Conservation (phyloP, 2,888 invertebrate genomes). For the Camptogramma bilineatum region DNA sequence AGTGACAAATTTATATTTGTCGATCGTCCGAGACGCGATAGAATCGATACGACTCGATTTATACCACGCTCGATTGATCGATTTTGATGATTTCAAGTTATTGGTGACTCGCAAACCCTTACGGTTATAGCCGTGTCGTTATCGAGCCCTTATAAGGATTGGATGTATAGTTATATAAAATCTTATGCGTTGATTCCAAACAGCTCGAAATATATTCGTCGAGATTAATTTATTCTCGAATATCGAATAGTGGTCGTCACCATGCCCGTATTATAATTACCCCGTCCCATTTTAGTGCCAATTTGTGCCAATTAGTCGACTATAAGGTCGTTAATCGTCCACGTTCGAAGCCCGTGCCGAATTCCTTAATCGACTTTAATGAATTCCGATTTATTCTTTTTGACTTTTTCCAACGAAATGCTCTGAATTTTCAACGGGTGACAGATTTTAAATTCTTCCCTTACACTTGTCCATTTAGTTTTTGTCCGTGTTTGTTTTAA, state of each 20-base stretch:
- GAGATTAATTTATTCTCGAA: slow-evolving; percentile 43
- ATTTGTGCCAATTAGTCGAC: slow-evolving; percentile 68
- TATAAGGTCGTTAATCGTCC: slow-evolving; percentile 61
- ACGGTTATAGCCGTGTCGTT: slow-evolving; percentile 44
- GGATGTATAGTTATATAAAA: slow-evolving; percentile 40
- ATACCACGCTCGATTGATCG: slow-evolving; percentile 77
- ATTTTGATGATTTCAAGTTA: slow-evolving; percentile 77
- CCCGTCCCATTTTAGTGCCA: slow-evolving; percentile 62
- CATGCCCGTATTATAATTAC: slow-evolving; percentile 59
- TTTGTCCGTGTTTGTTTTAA: slow-evolving; percentile 73
- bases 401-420: slow-evolving; percentile 72
- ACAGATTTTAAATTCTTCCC: slow-evolving; percentile 84
- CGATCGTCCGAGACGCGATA: slow-evolving; percentile 77
- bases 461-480: slow-evolving; percentile 78
- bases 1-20: slow-evolving; percentile 85
- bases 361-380: slow-evolving; percentile 76
- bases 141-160: slow-evolving; percentile 36
- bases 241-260: slow-evolving; percentile 43
- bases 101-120: slow-evolving; percentile 55
- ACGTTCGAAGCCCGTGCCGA: slow-evolving; percentile 58
- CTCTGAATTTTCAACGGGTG: slow-evolving; percentile 80
- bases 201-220: slow-evolving; percentile 37
- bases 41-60: slow-evolving; percentile 80
- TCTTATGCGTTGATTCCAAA: slow-evolving; percentile 38
- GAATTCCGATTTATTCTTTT: slow-evolving; percentile 72